Conservation (phyloP, 2,113 vertebrate species). For the Amblyopsis rosae region DNA sequence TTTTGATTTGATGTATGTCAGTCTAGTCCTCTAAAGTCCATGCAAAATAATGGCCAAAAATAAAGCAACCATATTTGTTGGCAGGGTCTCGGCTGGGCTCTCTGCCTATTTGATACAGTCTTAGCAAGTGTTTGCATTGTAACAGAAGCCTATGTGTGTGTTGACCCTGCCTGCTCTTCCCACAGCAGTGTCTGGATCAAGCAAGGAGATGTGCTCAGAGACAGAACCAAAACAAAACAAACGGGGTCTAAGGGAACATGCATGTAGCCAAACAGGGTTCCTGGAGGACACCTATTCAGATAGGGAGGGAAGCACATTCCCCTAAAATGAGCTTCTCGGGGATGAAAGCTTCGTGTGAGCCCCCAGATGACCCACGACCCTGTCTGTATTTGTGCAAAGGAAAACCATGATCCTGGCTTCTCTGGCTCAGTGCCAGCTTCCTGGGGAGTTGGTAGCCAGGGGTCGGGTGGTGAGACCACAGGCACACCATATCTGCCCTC, state of each 20-base stretch:
- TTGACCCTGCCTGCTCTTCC: constrained; percentile 75
- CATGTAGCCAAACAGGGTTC: constrained; percentile 81
- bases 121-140: constrained; percentile 66
- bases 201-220: constrained; percentile 76
- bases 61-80: constrained; percentile 27
- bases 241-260: constrained; percentile 65
- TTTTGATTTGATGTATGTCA: constrained; percentile 4
- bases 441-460: constrained; percentile 45
- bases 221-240: constrained; percentile 82
- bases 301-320: constrained; percentile 74
- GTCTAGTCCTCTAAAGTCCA: constrained; percentile 3
- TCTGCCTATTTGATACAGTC: constrained; percentile 62
- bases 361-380: constrained; percentile 72
- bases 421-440: constrained; percentile 66
- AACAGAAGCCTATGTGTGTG: constrained; percentile 72
- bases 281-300: constrained; percentile 76
- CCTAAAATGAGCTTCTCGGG: constrained; percentile 76
- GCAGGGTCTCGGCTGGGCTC: constrained; percentile 18
- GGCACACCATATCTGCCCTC: constrained; percentile 54
- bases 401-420: constrained; percentile 66
- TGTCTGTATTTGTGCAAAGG: constrained; percentile 73
- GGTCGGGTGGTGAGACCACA: constrained; percentile 60
- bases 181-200: constrained; percentile 66
- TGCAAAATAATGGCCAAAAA: constrained; percentile 35
- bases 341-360: constrained; percentile 78